These are phyloP conservation scores for Cheilosia impressa DNA, from an alignment of 2,888 invertebrate genomes.

Conservation along the genomic window DNA sequence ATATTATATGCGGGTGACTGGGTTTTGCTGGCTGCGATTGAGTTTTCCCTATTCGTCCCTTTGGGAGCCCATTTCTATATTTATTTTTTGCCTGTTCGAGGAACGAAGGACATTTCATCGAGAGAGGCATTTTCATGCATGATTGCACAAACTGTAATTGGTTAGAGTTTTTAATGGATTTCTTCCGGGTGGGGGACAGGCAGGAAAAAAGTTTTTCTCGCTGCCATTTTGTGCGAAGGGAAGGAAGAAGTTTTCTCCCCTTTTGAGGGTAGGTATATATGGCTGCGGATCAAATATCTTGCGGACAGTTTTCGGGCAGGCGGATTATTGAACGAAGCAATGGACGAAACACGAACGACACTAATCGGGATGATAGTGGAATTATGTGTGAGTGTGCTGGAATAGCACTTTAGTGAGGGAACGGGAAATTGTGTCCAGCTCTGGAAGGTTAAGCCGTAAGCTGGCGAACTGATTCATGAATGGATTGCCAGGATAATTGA, in stretches of 20 bases:
- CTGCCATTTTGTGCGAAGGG: neutral
- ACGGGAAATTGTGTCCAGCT: neutral
- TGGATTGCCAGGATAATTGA: neutral
- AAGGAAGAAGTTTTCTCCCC: constrained; percentile 6
- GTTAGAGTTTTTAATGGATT: constrained; percentile 61
- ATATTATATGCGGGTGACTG: constrained; percentile 67
- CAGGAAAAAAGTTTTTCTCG: constrained; percentile 7
- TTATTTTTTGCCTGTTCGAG: constrained; percentile 1
- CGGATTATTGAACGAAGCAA: constrained; percentile 15
- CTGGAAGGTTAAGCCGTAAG: constrained; percentile 8
- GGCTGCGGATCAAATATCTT: constrained; percentile 39
- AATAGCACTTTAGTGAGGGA: neutral
- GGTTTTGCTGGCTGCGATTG: constrained; percentile 53
- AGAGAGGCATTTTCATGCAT: constrained; percentile 63
- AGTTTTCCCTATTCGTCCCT: constrained; percentile 26
- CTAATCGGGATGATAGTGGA: constrained; percentile 26
- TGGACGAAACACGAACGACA: constrained; percentile 11
- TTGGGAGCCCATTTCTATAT: neutral
- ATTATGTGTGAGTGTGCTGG: neutral
- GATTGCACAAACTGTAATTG: constrained; percentile 72
- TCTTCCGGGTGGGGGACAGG: constrained; percentile 15
- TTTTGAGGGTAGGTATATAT: neutral
- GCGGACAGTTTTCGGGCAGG: constrained; percentile 19
- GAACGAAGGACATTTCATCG: constrained; percentile 57
- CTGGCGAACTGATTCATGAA: neutral